Evolutionary conservation across 2,797 vertebrate genomes (phyloP), one percentile per base, ranked within the genome.

Genomic region (Spatula clypeata): DNA sequence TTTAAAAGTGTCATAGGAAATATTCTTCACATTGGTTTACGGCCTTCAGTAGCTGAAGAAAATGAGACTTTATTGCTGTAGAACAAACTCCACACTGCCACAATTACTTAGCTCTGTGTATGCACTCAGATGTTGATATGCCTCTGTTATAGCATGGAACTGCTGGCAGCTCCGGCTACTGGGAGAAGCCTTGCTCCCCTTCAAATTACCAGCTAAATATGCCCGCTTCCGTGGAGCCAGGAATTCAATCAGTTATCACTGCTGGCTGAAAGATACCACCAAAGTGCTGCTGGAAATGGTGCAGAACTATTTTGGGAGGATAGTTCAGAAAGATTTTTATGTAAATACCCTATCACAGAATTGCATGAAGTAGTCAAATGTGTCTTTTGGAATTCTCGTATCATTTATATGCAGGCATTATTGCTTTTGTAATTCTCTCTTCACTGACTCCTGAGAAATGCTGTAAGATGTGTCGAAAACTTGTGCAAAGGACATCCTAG

Each of bases 11-110:
- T 66, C 42, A 60, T 55, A 54, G 55, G 66, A 89, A 87, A 79
- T 88, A 91, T 20, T 89, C 75, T 70, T 88, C 36, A n/a, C 38
- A 36, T 90, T 83, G 73, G 85, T 94, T 92, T 85, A 70, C 49
- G 79, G 44, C 31, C 12, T 13, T 70, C 0, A 0, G 74, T 74
- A 73, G 61, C 27, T 92, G 81, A 81, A 94, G 26, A 67, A 75
- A 91, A 94, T 60, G 34, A 91, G 53, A 81, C 18, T 24, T 76
- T 51, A 70, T 69, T 93, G 55, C 69, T 76, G 49, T 55, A 31
- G 57, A 61, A 94, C 79, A 75, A 42, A 10, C 8, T 66, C n/a
- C 55, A 66, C n/a, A 27, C 19, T 87, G 61, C 40, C 86, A 64
- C 32, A 83, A 38, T 93, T 86, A 70, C 72, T 89, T 65, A 88